These are phyloP conservation scores for Centrocercus urophasianus DNA, from an alignment of 2,113 vertebrate genomes.

Conservation along the genomic window DNA sequence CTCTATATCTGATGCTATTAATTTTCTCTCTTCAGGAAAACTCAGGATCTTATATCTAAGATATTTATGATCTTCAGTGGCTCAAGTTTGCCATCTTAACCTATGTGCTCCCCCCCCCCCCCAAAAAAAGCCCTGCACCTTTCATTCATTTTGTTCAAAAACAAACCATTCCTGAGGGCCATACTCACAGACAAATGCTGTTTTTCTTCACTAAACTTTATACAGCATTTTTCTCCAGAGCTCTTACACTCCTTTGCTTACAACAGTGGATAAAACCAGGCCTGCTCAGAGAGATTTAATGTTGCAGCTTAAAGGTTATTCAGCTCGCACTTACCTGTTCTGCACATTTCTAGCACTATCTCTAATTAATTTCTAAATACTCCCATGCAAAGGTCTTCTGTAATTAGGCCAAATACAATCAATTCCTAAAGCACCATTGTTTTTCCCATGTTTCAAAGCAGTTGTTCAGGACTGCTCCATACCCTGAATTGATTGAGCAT, in stretches of 20 bases:
- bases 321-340: not conserved
- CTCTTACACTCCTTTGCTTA: not conserved
- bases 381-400: not conserved
- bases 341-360: not conserved
- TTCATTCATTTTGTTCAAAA: not conserved
- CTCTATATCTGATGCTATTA: not conserved
- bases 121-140: not conserved
- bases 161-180: not conserved
- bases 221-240: not conserved
- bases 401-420: slow-evolving; percentile 29
- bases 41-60: not conserved
- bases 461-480: not conserved
- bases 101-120: not conserved
- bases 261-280: not conserved
- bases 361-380: slow-evolving; percentile 10
- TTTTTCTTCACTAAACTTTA: not conserved
- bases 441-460: slow-evolving; percentile 33
- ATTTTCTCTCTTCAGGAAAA: not conserved
- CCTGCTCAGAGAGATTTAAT: not conserved
- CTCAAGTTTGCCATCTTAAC: not conserved
- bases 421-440: slow-evolving; percentile 16
- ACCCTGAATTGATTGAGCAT: slow-evolving; percentile 25
- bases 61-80: not conserved
- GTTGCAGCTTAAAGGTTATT: not conserved
- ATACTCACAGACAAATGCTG: not conserved